Conservation (phyloP, 2,113 vertebrate genomes). For the Aleadryas rufinucha region DNA sequence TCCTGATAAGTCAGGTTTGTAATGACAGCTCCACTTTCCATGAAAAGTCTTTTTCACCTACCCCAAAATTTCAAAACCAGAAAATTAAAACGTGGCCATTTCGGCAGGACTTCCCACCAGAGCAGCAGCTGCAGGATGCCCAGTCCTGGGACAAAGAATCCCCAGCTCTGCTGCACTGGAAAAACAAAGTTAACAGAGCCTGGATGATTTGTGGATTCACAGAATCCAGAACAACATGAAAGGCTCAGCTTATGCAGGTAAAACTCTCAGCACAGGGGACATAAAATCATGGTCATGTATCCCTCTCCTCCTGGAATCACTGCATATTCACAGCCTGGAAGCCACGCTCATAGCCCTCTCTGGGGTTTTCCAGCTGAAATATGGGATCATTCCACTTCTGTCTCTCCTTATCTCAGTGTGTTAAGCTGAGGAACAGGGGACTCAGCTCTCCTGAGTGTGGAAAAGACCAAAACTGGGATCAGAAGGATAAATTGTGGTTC, state of each 20-base stretch:
- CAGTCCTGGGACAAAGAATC: not conserved
- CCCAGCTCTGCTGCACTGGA: not conserved
- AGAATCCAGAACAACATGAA: not conserved
- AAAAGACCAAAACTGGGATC: not conserved
- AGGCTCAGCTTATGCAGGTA: not conserved
- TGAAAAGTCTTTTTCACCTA: not conserved
- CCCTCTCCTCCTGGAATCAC: not conserved
- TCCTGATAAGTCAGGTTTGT: not conserved
- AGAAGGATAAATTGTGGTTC: not conserved
- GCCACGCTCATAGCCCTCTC: not conserved
- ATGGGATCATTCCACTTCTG: not conserved
- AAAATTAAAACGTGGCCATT: not conserved
- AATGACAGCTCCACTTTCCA: not conserved
- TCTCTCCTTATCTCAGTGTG: fast-evolving
- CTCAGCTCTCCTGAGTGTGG: not conserved
- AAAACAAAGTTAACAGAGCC: not conserved
- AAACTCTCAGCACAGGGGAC: not conserved
- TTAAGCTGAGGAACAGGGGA: not conserved
- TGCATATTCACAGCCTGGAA: not conserved
- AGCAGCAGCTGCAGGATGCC: not conserved
- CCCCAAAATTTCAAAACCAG: not conserved
- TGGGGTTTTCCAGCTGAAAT: not conserved
- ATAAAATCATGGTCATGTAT: fast-evolving
- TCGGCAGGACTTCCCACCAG: not conserved
- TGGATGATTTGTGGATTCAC: not conserved